Evolutionary conservation across 1,140 invertebrate species (phyloP), one percentile per base, ranked within the genome.

Genomic region (Acarapis woodi): DNA sequence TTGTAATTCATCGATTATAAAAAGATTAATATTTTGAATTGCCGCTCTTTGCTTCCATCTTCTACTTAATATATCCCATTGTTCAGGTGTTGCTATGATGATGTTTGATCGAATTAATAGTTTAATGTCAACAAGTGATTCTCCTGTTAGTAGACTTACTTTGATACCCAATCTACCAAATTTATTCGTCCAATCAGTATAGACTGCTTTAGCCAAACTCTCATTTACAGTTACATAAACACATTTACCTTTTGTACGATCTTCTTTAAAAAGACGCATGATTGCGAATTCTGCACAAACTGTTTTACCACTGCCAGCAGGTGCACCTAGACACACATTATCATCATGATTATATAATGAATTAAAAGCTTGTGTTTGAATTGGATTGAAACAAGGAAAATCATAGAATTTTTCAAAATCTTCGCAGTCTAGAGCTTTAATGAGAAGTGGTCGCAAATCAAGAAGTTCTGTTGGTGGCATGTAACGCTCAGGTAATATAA

Each of bases 311-410:
- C 82, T 87, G 0, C 90, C 90, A 10, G 83, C 82, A 1, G 93
- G 90, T 0, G 93, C 88, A 5, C 87, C 90, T 40, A 99, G 71
- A 54, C 97, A 94, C 1, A 97, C 78, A 57, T 96, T 99, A 48
- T 97, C 93, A 55, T 97, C 87, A 12, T 73, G 82, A 58, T 97
- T 96, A 55, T 96, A 99, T 1, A 96, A 71, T 0, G 88, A 77
- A 54, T 97, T 96, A 53, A 99, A 99, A 3, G 96, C 88, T 53
- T 99, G 93, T 0, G 93, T 99, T 54, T 99, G 93, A 44, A 99
- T 94, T 0, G 90, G 83, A 61, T 99, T 99, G 54, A 99, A 96
- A 53, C 88, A 79, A 10, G 70, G 70, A 49, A 94, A 85, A 42
- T 70, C 70, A 4, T 80, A 67, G n/a, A n/a, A n/a, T 3, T 58